phyloP scores from a whole-genome alignment of 2,113 vertebrate species.

The Eira barbara region DNA sequence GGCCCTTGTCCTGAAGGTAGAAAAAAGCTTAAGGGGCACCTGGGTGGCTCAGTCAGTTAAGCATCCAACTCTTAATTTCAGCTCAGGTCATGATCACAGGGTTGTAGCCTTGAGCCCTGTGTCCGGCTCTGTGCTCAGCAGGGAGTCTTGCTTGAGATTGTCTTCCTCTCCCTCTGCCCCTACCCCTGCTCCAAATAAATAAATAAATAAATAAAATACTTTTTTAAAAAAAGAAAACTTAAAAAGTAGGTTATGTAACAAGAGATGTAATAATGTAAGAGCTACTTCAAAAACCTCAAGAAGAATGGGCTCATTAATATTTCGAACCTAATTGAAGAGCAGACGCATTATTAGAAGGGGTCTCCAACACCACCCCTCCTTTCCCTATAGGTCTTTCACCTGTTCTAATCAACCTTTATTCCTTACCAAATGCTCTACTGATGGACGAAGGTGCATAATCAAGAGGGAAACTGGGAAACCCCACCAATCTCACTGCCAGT shows the following conservation, averaged over 20 bases:
- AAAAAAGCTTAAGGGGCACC: background rate
- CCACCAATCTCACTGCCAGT: background rate
- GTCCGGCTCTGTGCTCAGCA: background rate
- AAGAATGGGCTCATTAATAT: background rate
- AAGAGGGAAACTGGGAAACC: background rate
- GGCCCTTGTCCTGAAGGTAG: background rate
- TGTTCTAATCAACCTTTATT: background rate
- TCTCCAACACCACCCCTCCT: background rate
- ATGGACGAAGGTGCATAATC: background rate
- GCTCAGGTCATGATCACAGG: background rate
- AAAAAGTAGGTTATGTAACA: background rate
- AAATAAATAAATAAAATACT: background rate
- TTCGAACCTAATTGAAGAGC: background rate
- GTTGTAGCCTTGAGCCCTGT: background rate
- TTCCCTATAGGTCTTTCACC: background rate
- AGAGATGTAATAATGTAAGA: background rate
- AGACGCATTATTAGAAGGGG: background rate
- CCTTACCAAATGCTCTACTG: background rate
- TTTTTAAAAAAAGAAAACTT: background rate
- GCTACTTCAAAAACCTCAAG: background rate
- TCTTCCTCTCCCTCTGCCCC: background rate
- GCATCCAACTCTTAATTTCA: background rate
- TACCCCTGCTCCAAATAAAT: background rate
- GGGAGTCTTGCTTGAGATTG: background rate
- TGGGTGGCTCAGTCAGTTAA: background rate